Base-by-base conservation (phyloP, 2,797 vertebrate genomes). In the Gouania willdenowi region DNA sequence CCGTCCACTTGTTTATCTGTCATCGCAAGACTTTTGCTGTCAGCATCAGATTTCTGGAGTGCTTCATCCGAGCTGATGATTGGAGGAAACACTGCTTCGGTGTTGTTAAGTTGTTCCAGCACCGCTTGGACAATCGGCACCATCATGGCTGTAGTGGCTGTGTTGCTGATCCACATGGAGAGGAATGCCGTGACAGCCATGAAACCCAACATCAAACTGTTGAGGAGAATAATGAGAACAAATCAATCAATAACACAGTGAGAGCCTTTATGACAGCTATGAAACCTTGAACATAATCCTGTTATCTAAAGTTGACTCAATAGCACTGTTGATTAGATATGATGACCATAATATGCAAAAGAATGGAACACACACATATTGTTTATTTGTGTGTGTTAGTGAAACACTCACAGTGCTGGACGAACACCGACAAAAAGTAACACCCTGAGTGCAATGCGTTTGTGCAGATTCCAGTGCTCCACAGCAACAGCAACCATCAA, bases 81-180 rank as follows among this genome's bases (percentile, higher is more conserved):
- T 54, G 72, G 75, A 38, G 78, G 73, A 3, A 47, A 53, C 6
- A 87, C 84, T 0, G 28, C 18, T 9, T 91, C 89, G 0, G 53
- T 71, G 68, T n/a, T 80, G 66, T 87, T 85, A 52, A 98, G 87
- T 79, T 98, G 92, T 27, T 90, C 76, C 43, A 99, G 69, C 43
- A 98, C 86, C 0, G 96, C 97, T 67, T 98, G 92, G 29, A 98
- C 91, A 3, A 99, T 98, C 27, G 96, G 95, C 39, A 97, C 87
- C 94, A 99, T 98, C 97, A 99, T 99, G 52, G 96, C 95, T 0
- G 96, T 97, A 49, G 96, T 93, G 15, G 97, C 94, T 0, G 95
- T 98, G 85, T 99, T 98, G 72, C 95, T 98, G 88, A 99, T 97
- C 97, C 97, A 98, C 96, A 99, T 99, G 66, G 97, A 99, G 47